Percentiles rank a stretch among this genome's conserved stretches.
Conservation (phyloP, 2,888 invertebrate species). For the Hecatera dysodea region DNA sequence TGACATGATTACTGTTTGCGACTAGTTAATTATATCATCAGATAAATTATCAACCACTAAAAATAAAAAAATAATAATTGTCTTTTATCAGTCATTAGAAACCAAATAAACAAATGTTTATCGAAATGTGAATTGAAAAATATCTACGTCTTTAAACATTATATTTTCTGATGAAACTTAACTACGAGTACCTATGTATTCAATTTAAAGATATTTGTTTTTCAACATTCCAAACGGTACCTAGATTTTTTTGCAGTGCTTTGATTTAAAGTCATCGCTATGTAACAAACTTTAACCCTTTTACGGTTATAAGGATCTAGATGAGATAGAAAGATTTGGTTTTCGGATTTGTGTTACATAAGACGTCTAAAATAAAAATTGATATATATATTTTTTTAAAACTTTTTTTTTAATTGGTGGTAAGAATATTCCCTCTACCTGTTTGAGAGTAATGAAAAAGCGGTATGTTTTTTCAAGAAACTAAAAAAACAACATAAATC, state of each 20-base stretch:
- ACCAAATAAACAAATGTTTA: too few relatives aligned
- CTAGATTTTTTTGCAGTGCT: too few relatives aligned
- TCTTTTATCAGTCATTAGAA: too few relatives aligned
- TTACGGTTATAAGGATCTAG: constrained; percentile 38
- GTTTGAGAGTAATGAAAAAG: constrained; percentile 31
- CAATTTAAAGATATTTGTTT: too few relatives aligned
- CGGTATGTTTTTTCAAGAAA: constrained; percentile 20
- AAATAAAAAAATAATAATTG: too few relatives aligned
- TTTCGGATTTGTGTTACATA: constrained; percentile 30
- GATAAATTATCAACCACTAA: constrained; percentile 23
- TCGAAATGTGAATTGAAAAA: too few relatives aligned
- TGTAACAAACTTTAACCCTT: too few relatives aligned
- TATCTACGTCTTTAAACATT: too few relatives aligned
- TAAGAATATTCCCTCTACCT: constrained; percentile 33
- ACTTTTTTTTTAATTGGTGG: constrained; percentile 19
- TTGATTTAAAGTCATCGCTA: too few relatives aligned
- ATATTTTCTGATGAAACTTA: too few relatives aligned
- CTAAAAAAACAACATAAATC: constrained; percentile 23
- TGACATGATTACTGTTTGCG: constrained; percentile 50
- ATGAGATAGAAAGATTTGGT: constrained; percentile 38
- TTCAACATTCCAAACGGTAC: too few relatives aligned
- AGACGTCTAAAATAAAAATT: constrained; percentile 27
- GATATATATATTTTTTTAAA: constrained; percentile 12
- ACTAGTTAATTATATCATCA: constrained; percentile 18
- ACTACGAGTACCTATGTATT: too few relatives aligned